Conservation (phyloP, 2,797 vertebrate species). For the Propithecus perrieri region DNA sequence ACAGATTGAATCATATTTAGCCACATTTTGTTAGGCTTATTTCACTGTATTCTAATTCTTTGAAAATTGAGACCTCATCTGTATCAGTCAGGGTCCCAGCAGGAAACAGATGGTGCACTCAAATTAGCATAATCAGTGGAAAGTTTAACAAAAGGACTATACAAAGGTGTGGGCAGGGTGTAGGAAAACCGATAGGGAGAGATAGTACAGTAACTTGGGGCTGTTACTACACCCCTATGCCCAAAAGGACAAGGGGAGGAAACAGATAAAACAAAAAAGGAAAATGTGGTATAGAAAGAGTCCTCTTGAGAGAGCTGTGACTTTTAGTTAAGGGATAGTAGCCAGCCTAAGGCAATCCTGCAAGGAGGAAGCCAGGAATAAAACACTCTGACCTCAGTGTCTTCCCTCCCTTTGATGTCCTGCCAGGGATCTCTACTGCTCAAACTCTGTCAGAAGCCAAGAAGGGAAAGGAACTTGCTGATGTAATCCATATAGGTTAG, state of each 20-base stretch:
- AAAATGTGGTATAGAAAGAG: background rate
- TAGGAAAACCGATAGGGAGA: slow-evolving; percentile 32
- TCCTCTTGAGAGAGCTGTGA: background rate
- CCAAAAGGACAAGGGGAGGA: background rate
- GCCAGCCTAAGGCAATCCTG: background rate
- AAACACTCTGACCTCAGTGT: background rate
- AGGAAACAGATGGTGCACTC: slow-evolving; percentile 59
- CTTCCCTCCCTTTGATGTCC: background rate
- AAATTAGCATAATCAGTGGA: slow-evolving; percentile 62
- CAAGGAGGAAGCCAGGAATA: slow-evolving; percentile 33
- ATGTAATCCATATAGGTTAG: background rate
- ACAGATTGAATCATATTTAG: slow-evolving; percentile 54
- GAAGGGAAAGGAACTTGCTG: background rate
- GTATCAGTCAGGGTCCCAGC: slow-evolving; percentile 42
- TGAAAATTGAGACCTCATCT: slow-evolving; percentile 63
- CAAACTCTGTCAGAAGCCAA: slow-evolving; percentile 33
- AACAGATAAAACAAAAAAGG: background rate
- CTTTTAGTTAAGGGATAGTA: slow-evolving; percentile 22
- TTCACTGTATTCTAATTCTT: slow-evolving; percentile 59
- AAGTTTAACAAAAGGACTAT: slow-evolving; percentile 64
- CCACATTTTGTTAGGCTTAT: slow-evolving; percentile 57
- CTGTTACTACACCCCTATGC: background rate
- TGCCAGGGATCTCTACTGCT: background rate
- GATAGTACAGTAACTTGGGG: background rate
- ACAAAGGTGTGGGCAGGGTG: slow-evolving; percentile 29